Base-by-base conservation (phyloP, 2,888 invertebrate genomes). In the Cataglyphis cursor region DNA sequence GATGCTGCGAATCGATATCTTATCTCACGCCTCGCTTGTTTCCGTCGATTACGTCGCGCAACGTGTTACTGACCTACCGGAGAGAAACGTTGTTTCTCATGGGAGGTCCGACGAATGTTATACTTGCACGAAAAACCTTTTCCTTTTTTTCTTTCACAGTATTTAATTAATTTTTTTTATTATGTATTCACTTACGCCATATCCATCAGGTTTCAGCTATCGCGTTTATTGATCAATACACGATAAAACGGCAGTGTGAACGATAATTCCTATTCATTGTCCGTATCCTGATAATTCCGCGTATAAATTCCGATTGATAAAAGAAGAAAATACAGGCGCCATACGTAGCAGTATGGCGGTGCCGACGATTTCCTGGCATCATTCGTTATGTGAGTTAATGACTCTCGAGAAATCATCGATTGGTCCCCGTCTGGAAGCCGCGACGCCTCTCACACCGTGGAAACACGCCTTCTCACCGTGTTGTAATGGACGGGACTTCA, bases 331-430 rank as follows among this genome's bases (percentile, higher is more conserved):
- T 28, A 28, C 35, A 12, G 3, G 44, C 78, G 78, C 72, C 72
- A 72, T 68, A 24, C 38, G 24, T 38, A 64, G 38, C 81, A 85
- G 86, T 54, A 85, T 82, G 88, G 90, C 85, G 87, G 70, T 89
- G 38, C 51, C 62, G 61, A 59, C 82, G 75, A 62, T 87, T 80
- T 84, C 87, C 73, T 84, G 83, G 85, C 74, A 90, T 89, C 88
- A 86, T 90, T 90, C 90, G 86, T 88, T 89, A 87, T 83, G 82
- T 83, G 89, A 90, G 83, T 90, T 90, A 89, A 91, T 91, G 90
- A 89, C 92, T 88, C 89, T 90, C 88, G 90, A 91, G 91, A 90
- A 92, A 93, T 93, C 92, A 93, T 93, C 91, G 92, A 93, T 93
- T 93, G 93, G 93, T 92, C 87, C 89, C 87, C 87, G 87, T 87